Evolutionary conservation across 1,140 invertebrate species (phyloP).

Genomic region (Leptonema lineaticorne): DNA sequence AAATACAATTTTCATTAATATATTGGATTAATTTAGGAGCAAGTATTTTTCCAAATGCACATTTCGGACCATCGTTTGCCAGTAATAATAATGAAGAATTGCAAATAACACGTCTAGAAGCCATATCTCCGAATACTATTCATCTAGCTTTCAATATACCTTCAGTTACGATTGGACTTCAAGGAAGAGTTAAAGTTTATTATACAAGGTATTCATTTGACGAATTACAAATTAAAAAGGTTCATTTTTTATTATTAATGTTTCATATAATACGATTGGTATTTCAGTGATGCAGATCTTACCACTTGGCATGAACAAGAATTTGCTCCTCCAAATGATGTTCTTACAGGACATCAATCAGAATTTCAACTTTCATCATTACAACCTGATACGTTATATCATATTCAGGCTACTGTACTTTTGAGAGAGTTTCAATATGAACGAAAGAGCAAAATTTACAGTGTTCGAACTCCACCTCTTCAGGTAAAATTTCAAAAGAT

Average conservation of each 20-base stretch:
- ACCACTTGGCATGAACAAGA: slow-evolving; percentile 78
- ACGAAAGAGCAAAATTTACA: slow-evolving; percentile 72
- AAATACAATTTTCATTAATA: too few species aligned
- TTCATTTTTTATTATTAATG: not conserved
- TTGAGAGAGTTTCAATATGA: slow-evolving; percentile 71
- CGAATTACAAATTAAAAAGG: not conserved
- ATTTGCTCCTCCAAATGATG: slow-evolving; percentile 78
- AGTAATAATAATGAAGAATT: slow-evolving; percentile 46
- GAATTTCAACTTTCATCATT: slow-evolving; percentile 78
- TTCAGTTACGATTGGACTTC: slow-evolving; percentile 76
- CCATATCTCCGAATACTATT: slow-evolving; percentile 75
- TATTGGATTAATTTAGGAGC: slow-evolving; percentile 23
- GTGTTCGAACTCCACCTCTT: slow-evolving; percentile 63
- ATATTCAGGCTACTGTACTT: slow-evolving; percentile 75
- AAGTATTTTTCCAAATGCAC: slow-evolving; percentile 24
- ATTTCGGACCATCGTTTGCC: not conserved
- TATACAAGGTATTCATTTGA: slow-evolving; percentile 58
- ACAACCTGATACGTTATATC: slow-evolving; percentile 78
- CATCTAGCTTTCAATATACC: slow-evolving; percentile 81
- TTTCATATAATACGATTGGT: not conserved
- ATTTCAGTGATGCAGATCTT: slow-evolving; percentile 64
- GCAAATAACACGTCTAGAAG: slow-evolving; percentile 67
- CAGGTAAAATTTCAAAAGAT: slow-evolving; percentile 31
- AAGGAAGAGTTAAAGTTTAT: slow-evolving; percentile 78
- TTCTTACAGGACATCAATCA: slow-evolving; percentile 79